These are phyloP conservation scores for Sinocyclocheilus anshuiensis DNA, from an alignment of 2,113 vertebrate species.

Conservation along the genomic window DNA sequence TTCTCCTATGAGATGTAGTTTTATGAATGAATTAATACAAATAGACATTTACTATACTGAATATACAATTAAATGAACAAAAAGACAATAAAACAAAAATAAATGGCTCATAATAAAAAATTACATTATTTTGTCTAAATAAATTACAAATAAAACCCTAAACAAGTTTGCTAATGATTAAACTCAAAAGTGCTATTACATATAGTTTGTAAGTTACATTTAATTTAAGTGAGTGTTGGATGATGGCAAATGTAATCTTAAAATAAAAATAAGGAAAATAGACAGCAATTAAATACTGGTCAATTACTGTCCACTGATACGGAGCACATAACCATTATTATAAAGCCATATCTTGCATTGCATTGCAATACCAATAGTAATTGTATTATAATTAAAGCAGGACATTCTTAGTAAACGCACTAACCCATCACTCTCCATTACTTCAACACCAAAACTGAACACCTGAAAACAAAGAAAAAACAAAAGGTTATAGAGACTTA, in stretches of 20 bases:
- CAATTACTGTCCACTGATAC: neutral
- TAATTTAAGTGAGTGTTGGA: neutral
- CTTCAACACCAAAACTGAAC: constrained; percentile 89
- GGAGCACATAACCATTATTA: neutral
- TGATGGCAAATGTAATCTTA: neutral
- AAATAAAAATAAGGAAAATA: neutral
- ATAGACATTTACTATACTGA: neutral
- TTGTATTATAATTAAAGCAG: neutral
- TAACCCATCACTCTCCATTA: constrained; percentile 92
- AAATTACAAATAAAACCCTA: neutral
- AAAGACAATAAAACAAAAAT: neutral
- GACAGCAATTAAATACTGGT: too few species aligned
- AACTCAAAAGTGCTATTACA: neutral
- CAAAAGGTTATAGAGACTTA: neutral
- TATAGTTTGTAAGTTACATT: neutral
- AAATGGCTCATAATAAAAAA: neutral
- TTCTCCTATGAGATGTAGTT: neutral
- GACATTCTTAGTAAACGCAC: constrained; percentile 19
- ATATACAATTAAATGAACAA: too few species aligned
- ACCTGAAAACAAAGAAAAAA: constrained; percentile 74
- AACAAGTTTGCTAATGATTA: neutral
- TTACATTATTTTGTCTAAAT: neutral
- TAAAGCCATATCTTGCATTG: neutral
- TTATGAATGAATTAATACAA: neutral
- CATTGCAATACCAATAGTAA: neutral